Conservation (phyloP, 2,888 invertebrate species). For the Thecophora atra region DNA sequence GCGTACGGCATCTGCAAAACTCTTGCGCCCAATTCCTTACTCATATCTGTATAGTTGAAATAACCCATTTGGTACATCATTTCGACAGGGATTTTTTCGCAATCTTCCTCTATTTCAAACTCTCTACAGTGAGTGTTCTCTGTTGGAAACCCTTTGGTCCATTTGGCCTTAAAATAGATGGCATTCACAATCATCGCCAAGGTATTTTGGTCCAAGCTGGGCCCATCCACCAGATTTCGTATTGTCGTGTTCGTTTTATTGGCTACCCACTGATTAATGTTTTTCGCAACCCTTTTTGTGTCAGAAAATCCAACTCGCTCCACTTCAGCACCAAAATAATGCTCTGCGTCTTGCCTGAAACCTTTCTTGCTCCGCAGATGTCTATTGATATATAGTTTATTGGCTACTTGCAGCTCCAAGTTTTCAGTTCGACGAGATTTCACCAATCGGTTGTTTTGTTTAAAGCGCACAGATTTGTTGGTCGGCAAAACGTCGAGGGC, state of each 20-base stretch:
- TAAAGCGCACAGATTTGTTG: conserved; percentile 23
- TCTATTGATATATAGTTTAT: not conserved
- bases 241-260: conserved; percentile 51
- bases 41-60: not conserved
- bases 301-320: conserved; percentile 50
- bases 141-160: conserved; percentile 67
- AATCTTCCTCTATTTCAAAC: not conserved
- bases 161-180: conserved; percentile 70
- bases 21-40: conserved; percentile 64
- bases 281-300: conserved; percentile 65
- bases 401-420: not conserved
- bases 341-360: not conserved
- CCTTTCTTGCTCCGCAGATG: too few species aligned
- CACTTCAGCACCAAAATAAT: not conserved
- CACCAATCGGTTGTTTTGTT: conserved; percentile 42
- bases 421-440: conserved; percentile 1
- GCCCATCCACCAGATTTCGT: conserved; percentile 42
- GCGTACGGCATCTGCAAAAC: conserved; percentile 77
- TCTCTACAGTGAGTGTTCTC: conserved; percentile 48
- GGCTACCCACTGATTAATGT: conserved; percentile 64
- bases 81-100: not conserved
- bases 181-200: not conserved
- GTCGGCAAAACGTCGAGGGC: conserved; percentile 45
- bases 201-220: not conserved
- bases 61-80: not conserved